Evolutionary conservation across 2,113 vertebrate species (phyloP).

Genomic region (Lophura nycthemera): DNA sequence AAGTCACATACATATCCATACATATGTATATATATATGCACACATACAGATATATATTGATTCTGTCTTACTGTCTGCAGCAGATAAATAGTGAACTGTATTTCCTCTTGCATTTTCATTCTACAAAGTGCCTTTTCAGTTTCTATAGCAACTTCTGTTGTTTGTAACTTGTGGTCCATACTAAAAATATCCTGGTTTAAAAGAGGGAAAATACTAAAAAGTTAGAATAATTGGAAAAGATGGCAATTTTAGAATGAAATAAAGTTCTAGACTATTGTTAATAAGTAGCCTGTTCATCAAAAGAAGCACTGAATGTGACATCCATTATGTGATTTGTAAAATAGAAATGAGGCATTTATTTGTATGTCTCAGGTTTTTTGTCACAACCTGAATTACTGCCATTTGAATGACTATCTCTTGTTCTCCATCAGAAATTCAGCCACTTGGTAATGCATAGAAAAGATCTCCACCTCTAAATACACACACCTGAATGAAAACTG

Average conservation of each 20-base stretch:
- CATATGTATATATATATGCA: not conserved
- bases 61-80: slow-evolving; percentile 20
- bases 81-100: slow-evolving; percentile 54
- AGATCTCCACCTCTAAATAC: not conserved
- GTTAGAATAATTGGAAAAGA: slow-evolving; percentile 57
- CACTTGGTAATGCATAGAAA: not conserved
- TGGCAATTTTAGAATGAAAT: slow-evolving; percentile 56
- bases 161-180: slow-evolving; percentile 71
- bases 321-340: slow-evolving; percentile 48
- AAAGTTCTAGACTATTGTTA: slow-evolving; percentile 52
- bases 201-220: slow-evolving; percentile 66
- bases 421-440: slow-evolving; percentile 54
- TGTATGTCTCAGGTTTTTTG: slow-evolving; percentile 36
- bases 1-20: not conserved
- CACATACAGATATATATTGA: not conserved
- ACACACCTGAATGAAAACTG: not conserved
- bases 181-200: slow-evolving; percentile 74
- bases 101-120: slow-evolving; percentile 59
- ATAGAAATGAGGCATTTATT: slow-evolving; percentile 57
- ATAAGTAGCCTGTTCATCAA: slow-evolving; percentile 37
- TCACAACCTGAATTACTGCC: slow-evolving; percentile 26
- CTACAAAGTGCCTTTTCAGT: slow-evolving; percentile 68
- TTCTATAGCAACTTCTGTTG: slow-evolving; percentile 81
- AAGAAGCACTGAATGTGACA: slow-evolving; percentile 47
- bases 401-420: slow-evolving; percentile 49